phyloP scores from a whole-genome alignment of 2,113 vertebrate genomes.

The Cairina moschata region DNA sequence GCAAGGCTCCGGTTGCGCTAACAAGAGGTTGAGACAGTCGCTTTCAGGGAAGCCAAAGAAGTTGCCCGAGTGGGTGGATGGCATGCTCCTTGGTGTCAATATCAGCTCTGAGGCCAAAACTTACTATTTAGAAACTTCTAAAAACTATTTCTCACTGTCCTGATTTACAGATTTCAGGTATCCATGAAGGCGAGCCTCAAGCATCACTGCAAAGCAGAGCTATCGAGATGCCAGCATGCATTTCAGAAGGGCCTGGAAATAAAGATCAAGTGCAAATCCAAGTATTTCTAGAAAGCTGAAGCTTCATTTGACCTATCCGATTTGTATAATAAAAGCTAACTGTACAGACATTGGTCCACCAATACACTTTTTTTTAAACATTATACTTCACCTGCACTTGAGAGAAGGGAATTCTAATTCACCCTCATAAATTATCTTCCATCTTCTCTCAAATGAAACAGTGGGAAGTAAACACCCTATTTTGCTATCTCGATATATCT shows the following conservation, averaged over 20 bases:
- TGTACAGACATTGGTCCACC: neutral
- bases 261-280: neutral
- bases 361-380: neutral
- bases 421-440: conserved; percentile 9
- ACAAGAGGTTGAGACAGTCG: neutral
- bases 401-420: conserved; percentile 1
- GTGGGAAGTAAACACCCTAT: conserved; percentile 31
- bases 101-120: neutral
- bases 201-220: neutral
- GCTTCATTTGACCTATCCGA: neutral
- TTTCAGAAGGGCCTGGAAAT: neutral
- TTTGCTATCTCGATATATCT: conserved; percentile 45
- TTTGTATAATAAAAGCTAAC: neutral
- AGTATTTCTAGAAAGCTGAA: neutral
- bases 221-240: neutral
- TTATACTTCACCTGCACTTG: neutral
- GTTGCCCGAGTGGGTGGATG: neutral
- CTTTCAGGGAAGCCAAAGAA: neutral
- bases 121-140: neutral
- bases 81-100: neutral
- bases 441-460: conserved; percentile 3
- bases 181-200: neutral
- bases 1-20: accelerated
- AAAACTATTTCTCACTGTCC: neutral
- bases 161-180: neutral